Base-by-base conservation (phyloP, 2,888 invertebrate species). In the Lasioglossum calceatum region DNA sequence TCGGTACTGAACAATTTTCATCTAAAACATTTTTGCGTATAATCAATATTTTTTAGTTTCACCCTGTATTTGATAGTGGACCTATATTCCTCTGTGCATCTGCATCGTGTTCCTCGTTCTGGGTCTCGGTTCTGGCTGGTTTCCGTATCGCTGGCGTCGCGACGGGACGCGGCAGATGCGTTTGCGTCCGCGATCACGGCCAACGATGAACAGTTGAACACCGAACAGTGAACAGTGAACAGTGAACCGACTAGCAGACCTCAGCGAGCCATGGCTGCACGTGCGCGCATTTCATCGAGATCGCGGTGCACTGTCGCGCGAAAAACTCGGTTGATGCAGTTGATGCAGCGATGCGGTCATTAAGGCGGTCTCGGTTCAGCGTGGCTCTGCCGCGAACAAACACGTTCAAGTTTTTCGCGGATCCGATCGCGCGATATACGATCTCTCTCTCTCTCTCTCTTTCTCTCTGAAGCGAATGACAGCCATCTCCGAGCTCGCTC, bases 121-220 rank as follows among this genome's bases (percentile, higher is more conserved):
- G 61, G 61, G 61, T 32, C 61, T 61, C 61, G 14, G 61, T 61
- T 27, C 80, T 14, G 54, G n/a, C 50, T 80, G 50, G 79, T 79
- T 72, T 72, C 36, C 58, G 71, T 42, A 10, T 36, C 58, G 82
- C 47, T 64, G 71, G 23, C 39, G 71, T 39, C 54, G 71, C 16
- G 54, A 23, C 54, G 54, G 10, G 27, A 58, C 70, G 44, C 58
- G 27, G 61, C 61, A 61, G 61, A 61, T 70, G 47, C 67, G 36
- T 64, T 27, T 44, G 67, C 61, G 61, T 27, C 61, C 61, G 64
- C 27, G 58, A 27, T 27, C 27, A 61, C 61, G 2, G 4, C 14
- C 27, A 27, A 61, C 61, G 54, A 2, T 54, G 54, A 54, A 54
- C 54, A 54, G 54, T 8, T 54, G 54, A 54, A 50, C 50, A 50